Base-by-base conservation (phyloP, 2,113 vertebrate genomes). In the Ploceus nigricollis region DNA sequence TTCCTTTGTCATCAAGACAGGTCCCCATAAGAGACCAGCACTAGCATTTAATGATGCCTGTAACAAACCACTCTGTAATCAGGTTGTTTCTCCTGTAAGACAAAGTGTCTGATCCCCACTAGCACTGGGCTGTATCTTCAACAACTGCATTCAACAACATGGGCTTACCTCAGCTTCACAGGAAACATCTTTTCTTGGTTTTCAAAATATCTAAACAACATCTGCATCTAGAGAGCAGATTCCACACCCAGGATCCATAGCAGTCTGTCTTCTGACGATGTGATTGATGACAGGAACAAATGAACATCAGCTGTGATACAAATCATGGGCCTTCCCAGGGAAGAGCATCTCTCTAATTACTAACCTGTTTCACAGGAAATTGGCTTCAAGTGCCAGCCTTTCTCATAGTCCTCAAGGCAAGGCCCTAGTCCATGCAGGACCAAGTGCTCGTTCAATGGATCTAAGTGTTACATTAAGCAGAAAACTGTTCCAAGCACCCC, bases 161-260 rank as follows among this genome's bases (percentile, higher is more conserved):
- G 48, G 33, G 72, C 60, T 90, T 77, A 93, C 93, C 90, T 94
- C 93, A 94, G 91, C 87, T 82, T 96, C 96, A 91, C 71, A 94
- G 66, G 95, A 95, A 71, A 39, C 51, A 35, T 45, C 24, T 58
- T 81, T 76, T 47, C 87, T 84, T 79, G 64, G 58, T 63, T 86
- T 82, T 89, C 82, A 82, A 73, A 91, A 84, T 69, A 94, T 33
- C 65, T 78, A 88, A 81, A 90, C 47, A 15, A 31, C 31, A 77
- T 80, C 81, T 54, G 68, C 75, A 54, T 92, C 81, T 15, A 3
- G 8, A 96, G 69, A 58, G 79, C 61, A 93, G 78, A 80, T 15
- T 57, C 66, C 33, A 45, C 16, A 22, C 2, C 1, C 1, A 2
- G 24, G n/a, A 48, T 58, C 42, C 51, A 19, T 2, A 53, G 93